A percentile compares a stretch with the other conserved stretches of the same genome.
These are phyloP conservation scores for Pseudonaja textilis DNA, from an alignment of 2,113 vertebrate genomes.

Conservation along the genomic window DNA sequence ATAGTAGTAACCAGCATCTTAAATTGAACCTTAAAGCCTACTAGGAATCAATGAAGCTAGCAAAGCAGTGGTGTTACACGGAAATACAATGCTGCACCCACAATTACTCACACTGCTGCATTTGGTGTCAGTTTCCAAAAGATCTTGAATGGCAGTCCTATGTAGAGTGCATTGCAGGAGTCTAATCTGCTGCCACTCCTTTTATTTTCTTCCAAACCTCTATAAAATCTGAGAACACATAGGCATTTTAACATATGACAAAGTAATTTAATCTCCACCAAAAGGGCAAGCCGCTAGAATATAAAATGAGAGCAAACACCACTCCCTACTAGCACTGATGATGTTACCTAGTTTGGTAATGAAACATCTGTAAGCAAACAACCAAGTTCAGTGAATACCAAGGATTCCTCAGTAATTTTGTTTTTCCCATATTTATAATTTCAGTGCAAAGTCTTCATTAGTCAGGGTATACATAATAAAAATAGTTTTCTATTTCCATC, in stretches of 20 bases:
- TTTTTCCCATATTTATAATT: background rate
- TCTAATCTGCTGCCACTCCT: background rate
- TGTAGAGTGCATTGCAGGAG: background rate
- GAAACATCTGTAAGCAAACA: background rate
- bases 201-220: background rate
- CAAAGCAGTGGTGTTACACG: background rate
- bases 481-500: background rate
- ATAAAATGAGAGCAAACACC: background rate
- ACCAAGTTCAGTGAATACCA: background rate
- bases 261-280: background rate
- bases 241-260: background rate
- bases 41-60: background rate
- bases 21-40: background rate
- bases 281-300: background rate
- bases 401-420: background rate
- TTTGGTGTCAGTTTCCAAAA: background rate
- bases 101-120: background rate
- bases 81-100: background rate
- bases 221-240: background rate
- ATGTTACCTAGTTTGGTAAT: background rate
- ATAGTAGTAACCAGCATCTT: background rate
- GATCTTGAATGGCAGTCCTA: background rate
- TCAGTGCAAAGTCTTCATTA: no score
- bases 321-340: background rate
- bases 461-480: background rate